Evolutionary conservation across 2,113 vertebrate genomes (phyloP).

Genomic region (Ailuropoda melanoleuca): DNA sequence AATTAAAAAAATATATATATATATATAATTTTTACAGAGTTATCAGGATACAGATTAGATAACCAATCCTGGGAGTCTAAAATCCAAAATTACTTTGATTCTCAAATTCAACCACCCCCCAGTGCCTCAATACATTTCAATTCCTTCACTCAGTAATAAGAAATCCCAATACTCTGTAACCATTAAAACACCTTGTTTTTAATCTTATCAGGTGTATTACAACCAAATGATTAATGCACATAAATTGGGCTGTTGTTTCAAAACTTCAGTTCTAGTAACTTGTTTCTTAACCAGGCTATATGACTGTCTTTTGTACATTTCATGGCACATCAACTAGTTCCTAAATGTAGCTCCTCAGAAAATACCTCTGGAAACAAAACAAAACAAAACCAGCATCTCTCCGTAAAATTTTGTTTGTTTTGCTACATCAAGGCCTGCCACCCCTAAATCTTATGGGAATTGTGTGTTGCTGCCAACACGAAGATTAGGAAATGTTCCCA

Average conservation of each 20-base stretch:
- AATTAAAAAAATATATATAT: neutral
- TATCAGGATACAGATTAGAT: constrained; percentile 2
- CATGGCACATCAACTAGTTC: neutral
- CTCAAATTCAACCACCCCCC: neutral
- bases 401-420: constrained; percentile 3
- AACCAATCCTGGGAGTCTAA: constrained; percentile 10
- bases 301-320: neutral
- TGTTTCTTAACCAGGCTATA: neutral
- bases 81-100: constrained; percentile 25
- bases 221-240: constrained; percentile 65
- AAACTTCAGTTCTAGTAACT: constrained; percentile 49
- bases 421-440: constrained; percentile 69
- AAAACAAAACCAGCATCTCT: neutral
- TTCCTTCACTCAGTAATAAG: neutral
- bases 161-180: constrained; percentile 23
- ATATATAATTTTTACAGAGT: neutral
- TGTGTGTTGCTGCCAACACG: constrained; percentile 58
- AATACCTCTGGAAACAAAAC: neutral
- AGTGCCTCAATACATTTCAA: neutral
- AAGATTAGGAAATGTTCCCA: constrained; percentile 74
- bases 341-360: constrained; percentile 18
- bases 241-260: constrained; percentile 36
- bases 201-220: constrained; percentile 31
- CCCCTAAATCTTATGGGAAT: constrained; percentile 65
- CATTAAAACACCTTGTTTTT: constrained; percentile 32